Conservation (phyloP, 2,797 vertebrate species). For the Paguma larvata region DNA sequence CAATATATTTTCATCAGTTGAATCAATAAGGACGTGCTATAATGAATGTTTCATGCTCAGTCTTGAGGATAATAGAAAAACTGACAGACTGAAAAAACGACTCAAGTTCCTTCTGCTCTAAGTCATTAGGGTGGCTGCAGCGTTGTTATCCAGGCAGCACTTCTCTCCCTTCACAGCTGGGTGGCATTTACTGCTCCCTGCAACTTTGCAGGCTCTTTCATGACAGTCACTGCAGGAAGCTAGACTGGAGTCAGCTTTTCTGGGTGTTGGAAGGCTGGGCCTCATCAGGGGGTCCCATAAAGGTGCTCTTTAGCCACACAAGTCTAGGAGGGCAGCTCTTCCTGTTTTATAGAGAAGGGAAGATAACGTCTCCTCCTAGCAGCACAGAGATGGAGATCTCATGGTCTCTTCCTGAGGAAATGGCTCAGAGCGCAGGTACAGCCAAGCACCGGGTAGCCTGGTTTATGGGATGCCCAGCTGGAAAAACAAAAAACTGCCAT, state of each 20-base stretch:
- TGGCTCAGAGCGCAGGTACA: background rate
- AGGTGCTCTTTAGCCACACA: background rate
- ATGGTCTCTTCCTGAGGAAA: background rate
- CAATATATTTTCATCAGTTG: constrained; percentile 84
- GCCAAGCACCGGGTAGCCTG: background rate
- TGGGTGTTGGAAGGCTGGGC: background rate
- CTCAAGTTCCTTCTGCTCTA: constrained; percentile 47
- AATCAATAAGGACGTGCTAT: constrained; percentile 84
- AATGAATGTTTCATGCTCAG: constrained; percentile 82
- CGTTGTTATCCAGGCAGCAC: background rate
- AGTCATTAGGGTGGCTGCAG: background rate
- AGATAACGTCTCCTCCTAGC: background rate
- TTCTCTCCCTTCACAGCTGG: background rate
- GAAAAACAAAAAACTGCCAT: background rate
- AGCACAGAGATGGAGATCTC: background rate
- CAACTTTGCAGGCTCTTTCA: background rate
- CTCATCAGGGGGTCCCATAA: too few species aligned
- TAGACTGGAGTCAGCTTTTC: background rate
- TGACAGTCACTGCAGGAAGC: background rate
- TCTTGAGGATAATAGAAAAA: constrained; percentile 82
- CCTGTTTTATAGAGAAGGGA: background rate
- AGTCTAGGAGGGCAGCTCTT: background rate
- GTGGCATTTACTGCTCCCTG: background rate
- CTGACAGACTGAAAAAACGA: constrained; percentile 48
- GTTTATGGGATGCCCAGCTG: background rate